Base-by-base conservation (phyloP, 2,797 vertebrate species). In the Heliangelus exortis region DNA sequence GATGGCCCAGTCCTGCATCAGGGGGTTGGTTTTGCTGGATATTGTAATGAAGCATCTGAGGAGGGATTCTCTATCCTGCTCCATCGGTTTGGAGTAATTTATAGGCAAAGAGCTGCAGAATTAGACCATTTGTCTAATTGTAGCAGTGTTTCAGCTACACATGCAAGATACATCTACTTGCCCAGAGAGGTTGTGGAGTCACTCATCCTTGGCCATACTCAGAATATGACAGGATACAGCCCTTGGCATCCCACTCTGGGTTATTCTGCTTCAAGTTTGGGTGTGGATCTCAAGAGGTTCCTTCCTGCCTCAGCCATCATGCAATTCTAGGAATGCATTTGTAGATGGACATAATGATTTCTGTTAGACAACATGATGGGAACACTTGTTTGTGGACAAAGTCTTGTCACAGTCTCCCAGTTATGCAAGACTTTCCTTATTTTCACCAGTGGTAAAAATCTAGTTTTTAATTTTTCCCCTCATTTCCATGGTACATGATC, bases 91-190 rank as follows among this genome's bases (percentile, higher is more conserved):
- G 18, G 43, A 18, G n/a, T 39, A 71, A 26, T 9, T 77, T 41
- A 26, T 47, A 66, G 47, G 21, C 15, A 69, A n/a, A 75, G 51
- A 41, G 47, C 43, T 78, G 53, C 41, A 18, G 43, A 79, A 29
- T 6, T 4, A 10, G 20, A 33, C 16, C 0, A 0, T 61, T 86
- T 68, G 36, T 6, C 3, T 59, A n/a, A 48, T 10, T 15, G 63
- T 68, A 58, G 31, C 18, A n/a, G 28, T 20, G 41, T 72, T 87
- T 62, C 36, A 71, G 23, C 34, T 55, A 18, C 10, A 18, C 2
- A 0, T 45, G 36, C n/a, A 22, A 48, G 50, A 51, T 36, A 26
- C 15, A 9, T 65, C 39, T 41, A 1, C 45, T 68, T 79, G 16
- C 31, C 17, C 57, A 47, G 18, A 51, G 45, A 59, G 50, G 23